These are phyloP conservation scores for Drosophila bifasciata DNA, from an alignment of 1,140 invertebrate genomes.

Conservation along the genomic window DNA sequence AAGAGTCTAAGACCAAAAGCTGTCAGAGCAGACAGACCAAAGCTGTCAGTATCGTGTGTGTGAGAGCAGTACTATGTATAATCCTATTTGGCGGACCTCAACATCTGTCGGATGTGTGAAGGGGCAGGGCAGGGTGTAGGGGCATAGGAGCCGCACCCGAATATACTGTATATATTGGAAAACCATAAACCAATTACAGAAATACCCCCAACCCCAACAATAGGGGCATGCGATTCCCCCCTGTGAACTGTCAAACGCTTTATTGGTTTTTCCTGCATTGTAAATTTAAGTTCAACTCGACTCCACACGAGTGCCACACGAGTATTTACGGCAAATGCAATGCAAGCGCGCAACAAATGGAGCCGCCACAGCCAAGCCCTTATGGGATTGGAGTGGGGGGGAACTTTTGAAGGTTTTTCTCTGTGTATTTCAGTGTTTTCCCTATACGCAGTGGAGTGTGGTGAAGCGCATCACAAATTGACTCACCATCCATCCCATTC, in stretches of 20 bases:
- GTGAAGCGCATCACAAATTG: constrained; percentile 60
- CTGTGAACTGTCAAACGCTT: constrained; percentile 42
- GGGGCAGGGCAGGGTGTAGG: neutral
- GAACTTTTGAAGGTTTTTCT: constrained; percentile 60
- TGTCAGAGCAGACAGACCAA: too few relatives aligned
- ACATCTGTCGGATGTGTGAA: constrained; percentile 49
- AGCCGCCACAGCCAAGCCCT: constrained; percentile 62
- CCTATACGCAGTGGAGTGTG: constrained; percentile 57
- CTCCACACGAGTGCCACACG: constrained; percentile 3
- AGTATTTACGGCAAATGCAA: constrained; percentile 67
- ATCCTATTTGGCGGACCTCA: constrained; percentile 62
- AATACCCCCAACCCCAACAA: constrained; percentile 33
- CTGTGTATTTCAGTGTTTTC: constrained; percentile 15
- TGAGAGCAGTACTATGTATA: constrained; percentile 43
- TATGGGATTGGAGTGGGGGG: constrained; percentile 27
- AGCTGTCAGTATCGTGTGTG: too few relatives aligned
- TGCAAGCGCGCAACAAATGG: constrained; percentile 55
- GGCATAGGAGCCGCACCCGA: constrained; percentile 47
- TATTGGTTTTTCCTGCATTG: constrained; percentile 48
- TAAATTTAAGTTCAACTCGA: constrained; percentile 53
- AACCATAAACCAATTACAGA: constrained; percentile 74
- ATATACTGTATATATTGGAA: constrained; percentile 47
- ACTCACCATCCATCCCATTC: constrained; percentile 17
- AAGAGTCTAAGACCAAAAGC: constrained; percentile 39
- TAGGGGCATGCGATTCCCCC: too few relatives aligned